Conservation (phyloP, 2,888 invertebrate species). For the Plebejus anna region DNA sequence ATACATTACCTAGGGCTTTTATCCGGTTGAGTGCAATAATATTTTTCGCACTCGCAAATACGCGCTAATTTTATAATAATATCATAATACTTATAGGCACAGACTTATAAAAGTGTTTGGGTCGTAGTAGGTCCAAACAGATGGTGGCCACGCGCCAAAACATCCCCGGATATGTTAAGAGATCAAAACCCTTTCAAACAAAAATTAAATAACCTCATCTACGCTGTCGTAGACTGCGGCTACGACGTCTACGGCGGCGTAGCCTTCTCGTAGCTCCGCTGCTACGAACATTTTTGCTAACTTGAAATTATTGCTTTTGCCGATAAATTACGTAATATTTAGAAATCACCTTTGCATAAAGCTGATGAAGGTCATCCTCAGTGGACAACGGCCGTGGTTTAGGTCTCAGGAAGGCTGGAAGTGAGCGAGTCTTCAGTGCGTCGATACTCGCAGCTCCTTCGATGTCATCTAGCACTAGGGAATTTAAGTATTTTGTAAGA, state of each 20-base stretch:
- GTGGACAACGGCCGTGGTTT: conserved; percentile 84
- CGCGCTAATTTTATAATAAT: too few relatives aligned
- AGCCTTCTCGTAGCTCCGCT: neutral
- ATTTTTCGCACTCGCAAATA: too few relatives aligned
- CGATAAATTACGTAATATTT: too few relatives aligned
- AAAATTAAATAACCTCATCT: neutral
- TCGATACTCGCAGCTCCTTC: conserved; percentile 66
- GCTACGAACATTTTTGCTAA: neutral
- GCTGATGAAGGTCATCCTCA: conserved; percentile 84
- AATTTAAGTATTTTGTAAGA: neutral
- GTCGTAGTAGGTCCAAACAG: too few relatives aligned
- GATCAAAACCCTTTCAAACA: too few relatives aligned
- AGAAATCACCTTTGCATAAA: conserved; percentile 83
- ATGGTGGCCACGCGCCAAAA: too few relatives aligned
- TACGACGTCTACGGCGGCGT: neutral
- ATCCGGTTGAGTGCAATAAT: too few relatives aligned
- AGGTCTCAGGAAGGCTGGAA: conserved; percentile 86
- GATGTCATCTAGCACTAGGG: conserved; percentile 81
- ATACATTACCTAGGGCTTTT: too few relatives aligned
- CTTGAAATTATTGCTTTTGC: too few relatives aligned
- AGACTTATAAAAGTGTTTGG: too few relatives aligned
- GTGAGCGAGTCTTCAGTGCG: conserved; percentile 81
- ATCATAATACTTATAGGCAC: too few relatives aligned
- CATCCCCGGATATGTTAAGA: too few relatives aligned
- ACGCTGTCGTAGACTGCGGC: neutral